These are phyloP conservation scores for Gorsachius magnificus DNA, from an alignment of 2,797 vertebrate species.

Conservation along the genomic window DNA sequence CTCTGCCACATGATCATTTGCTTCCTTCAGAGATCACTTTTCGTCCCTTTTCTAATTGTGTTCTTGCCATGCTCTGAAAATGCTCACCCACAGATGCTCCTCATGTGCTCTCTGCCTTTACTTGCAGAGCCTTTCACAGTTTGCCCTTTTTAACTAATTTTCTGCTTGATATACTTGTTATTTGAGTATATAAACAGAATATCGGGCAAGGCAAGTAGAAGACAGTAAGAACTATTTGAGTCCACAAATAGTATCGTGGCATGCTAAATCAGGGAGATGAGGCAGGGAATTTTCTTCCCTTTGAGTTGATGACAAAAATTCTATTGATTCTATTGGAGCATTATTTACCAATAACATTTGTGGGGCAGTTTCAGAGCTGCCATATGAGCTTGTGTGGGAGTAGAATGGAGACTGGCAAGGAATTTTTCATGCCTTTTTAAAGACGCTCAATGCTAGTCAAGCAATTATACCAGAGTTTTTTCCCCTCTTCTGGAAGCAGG, in stretches of 20 bases:
- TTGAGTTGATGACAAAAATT: neutral
- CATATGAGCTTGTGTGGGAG: rapidly evolving
- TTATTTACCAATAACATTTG: neutral
- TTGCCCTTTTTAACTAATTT: neutral
- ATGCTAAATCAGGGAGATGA: neutral
- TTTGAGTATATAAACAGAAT: neutral
- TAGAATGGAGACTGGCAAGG: neutral
- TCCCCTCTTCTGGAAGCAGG: neutral
- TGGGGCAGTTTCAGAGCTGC: neutral
- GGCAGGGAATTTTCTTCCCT: neutral
- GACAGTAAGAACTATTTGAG: neutral
- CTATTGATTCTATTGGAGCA: neutral
- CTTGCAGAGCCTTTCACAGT: neutral
- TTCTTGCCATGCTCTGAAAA: neutral
- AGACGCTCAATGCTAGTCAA: neutral
- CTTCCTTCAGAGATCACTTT: constrained; percentile 5
- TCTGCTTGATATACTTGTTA: neutral
- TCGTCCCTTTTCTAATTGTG: neutral
- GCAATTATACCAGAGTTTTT: neutral
- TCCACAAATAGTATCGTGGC: neutral
- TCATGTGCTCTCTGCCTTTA: neutral
- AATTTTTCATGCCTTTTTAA: neutral
- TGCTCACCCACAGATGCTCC: neutral
- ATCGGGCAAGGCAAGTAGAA: neutral
- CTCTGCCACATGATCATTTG: neutral